Conservation (phyloP, 2,797 vertebrate genomes). For the Hippoglossus hippoglossus region DNA sequence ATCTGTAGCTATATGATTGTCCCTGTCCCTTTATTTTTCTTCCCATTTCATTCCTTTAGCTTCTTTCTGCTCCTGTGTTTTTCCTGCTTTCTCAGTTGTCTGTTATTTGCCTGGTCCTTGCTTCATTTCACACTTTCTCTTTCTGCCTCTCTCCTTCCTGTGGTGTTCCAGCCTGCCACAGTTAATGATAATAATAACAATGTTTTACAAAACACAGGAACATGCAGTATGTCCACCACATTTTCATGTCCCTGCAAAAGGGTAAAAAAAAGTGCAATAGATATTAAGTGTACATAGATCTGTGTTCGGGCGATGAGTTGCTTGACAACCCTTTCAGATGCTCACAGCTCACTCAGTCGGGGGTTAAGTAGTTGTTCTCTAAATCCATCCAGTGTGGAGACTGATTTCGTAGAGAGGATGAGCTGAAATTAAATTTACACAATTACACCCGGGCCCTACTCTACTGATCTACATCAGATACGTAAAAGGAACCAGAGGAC, state of each 20-base stretch:
- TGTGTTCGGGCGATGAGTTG: conserved; percentile 24
- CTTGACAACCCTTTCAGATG: conserved; percentile 25
- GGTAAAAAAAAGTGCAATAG: not conserved
- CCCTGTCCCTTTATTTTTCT: conserved; percentile 3
- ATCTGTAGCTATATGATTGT: too few relatives aligned
- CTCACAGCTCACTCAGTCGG: conserved; percentile 13
- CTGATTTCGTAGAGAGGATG: conserved; percentile 32
- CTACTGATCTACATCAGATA: conserved; percentile 32
- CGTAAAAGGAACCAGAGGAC: conserved; percentile 20
- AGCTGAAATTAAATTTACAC: conserved; percentile 41
- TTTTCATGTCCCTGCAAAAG: conserved; percentile 9
- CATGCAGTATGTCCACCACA: not conserved
- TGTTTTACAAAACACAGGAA: conserved; percentile 10
- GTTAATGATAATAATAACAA: not conserved
- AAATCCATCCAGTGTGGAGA: conserved; percentile 27
- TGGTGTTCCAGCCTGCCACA: conserved; percentile 1
- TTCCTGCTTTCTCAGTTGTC: conserved; percentile 10
- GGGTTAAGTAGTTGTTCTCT: conserved; percentile 44
- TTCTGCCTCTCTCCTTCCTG: conserved; percentile 8
- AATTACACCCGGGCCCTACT: conserved; percentile 8
- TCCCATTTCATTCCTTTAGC: conserved; percentile 5
- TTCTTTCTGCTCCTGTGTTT: conserved; percentile 11
- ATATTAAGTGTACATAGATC: conserved; percentile 11
- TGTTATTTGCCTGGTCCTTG: conserved; percentile 4
- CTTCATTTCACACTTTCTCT: conserved; percentile 30